Evolutionary conservation across 1,140 invertebrate species (phyloP).

Genomic region (Macrocentrus cingulum): DNA sequence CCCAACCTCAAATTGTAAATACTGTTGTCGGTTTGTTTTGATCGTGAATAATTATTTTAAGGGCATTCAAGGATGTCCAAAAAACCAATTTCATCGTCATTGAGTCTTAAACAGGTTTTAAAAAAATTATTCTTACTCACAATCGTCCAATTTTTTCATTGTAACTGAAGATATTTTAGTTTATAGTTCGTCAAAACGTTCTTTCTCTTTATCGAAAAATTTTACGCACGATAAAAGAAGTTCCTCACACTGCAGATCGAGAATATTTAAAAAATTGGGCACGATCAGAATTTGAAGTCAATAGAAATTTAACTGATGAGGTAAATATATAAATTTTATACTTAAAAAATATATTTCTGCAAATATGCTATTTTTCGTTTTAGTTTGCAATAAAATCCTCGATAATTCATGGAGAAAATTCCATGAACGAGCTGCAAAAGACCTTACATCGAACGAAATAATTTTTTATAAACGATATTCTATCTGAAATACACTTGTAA

Average conservation of each 20-base stretch:
- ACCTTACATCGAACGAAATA: constrained; percentile 60
- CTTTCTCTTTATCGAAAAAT: constrained; percentile 75
- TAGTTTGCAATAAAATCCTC: constrained; percentile 67
- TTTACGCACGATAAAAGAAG: constrained; percentile 66
- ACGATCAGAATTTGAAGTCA: constrained; percentile 69
- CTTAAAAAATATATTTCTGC: no score
- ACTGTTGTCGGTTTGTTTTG: no score
- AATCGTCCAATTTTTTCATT: no score
- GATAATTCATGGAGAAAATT: constrained; percentile 69
- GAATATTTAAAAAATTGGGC: constrained; percentile 71
- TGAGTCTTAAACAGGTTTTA: no score
- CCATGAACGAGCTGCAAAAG: constrained; percentile 67
- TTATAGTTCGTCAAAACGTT: constrained; percentile 74
- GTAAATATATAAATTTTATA: constrained; percentile 33
- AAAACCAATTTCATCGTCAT: no score
- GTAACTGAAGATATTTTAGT: constrained; percentile 65
- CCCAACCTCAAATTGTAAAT: no score
- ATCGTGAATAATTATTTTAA: no score
- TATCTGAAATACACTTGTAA: background rate
- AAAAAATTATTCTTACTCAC: no score
- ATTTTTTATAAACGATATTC: no score
- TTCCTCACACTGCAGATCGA: constrained; percentile 66
- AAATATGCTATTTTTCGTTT: constrained; percentile 3
- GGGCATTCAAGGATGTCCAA: no score
- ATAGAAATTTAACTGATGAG: constrained; percentile 70